Conservation (phyloP, 2,888 invertebrate species). For the Melikaiella ostensackeni region DNA sequence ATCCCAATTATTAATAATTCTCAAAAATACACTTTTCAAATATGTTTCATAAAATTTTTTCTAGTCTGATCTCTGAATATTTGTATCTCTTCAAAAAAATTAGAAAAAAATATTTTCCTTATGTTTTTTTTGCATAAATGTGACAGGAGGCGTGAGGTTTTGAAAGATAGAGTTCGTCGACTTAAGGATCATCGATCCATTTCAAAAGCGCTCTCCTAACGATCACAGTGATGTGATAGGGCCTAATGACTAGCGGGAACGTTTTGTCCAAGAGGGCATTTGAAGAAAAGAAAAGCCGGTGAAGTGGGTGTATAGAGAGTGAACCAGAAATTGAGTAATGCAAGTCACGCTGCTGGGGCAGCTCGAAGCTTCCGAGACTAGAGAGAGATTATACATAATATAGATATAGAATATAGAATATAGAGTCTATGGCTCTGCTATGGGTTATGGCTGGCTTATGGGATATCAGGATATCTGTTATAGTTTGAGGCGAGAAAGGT, state of each 20-base stretch:
- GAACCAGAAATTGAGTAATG: conserved; percentile 64
- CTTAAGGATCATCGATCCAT: background rate
- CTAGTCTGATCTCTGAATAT: too few relatives aligned
- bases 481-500: conserved; percentile 39
- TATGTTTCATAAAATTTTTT: too few relatives aligned
- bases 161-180: conserved; percentile 7
- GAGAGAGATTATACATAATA: conserved; percentile 55
- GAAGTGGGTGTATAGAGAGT: conserved; percentile 51
- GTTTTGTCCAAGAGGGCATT: conserved; percentile 59
- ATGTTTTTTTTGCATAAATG: background rate
- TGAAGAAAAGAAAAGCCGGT: conserved; percentile 60
- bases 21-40: too few relatives aligned
- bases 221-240: conserved; percentile 14
- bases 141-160: conserved; percentile 3
- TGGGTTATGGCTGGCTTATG: background rate
- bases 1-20: too few relatives aligned
- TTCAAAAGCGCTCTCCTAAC: conserved; percentile 1
- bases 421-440: background rate
- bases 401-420: conserved; percentile 51
- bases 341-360: conserved; percentile 67
- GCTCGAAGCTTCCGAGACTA: conserved; percentile 63
- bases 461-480: conserved; percentile 27
- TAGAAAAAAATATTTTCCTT: background rate
- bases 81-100: background rate
- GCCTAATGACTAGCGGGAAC: conserved; percentile 60